Evolutionary conservation across 2,113 vertebrate species (phyloP).

Genomic region (Nothoprocta perdicaria): DNA sequence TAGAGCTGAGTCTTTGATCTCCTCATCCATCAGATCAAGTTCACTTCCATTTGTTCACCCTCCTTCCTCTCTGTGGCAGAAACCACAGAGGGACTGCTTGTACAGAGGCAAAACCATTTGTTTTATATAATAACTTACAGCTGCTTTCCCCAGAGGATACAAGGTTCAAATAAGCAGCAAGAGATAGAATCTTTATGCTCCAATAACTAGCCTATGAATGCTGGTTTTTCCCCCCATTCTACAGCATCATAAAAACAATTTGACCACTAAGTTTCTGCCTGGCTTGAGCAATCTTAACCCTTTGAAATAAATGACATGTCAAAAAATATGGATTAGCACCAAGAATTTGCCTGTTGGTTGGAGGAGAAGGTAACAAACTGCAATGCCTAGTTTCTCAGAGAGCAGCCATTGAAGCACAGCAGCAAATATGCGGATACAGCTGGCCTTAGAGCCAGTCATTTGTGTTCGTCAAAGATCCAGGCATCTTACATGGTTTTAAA

Average conservation of each 20-base stretch:
- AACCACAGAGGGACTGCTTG: neutral
- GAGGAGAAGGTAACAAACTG: neutral
- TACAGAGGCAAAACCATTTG: neutral
- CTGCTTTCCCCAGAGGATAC: neutral
- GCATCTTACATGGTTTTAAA: neutral
- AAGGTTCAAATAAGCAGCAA: slow-evolving; percentile 1
- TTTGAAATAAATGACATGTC: neutral
- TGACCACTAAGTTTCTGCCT: neutral
- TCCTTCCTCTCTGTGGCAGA: neutral
- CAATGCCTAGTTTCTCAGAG: neutral
- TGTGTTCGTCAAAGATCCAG: neutral
- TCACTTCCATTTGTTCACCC: neutral
- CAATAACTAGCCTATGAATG: neutral
- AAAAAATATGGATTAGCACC: neutral
- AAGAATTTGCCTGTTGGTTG: neutral
- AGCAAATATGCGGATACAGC: neutral
- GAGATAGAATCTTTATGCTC: slow-evolving; percentile 10
- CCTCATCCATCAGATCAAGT: neutral
- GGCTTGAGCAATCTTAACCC: neutral
- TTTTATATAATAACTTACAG: neutral
- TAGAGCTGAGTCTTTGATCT: neutral
- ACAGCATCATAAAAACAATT: neutral
- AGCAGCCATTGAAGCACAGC: neutral
- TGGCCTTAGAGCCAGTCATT: neutral
- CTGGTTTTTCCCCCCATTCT: neutral